These are phyloP conservation scores for Papilio gigon DNA, from an alignment of 2,888 invertebrate genomes.

Conservation along the genomic window DNA sequence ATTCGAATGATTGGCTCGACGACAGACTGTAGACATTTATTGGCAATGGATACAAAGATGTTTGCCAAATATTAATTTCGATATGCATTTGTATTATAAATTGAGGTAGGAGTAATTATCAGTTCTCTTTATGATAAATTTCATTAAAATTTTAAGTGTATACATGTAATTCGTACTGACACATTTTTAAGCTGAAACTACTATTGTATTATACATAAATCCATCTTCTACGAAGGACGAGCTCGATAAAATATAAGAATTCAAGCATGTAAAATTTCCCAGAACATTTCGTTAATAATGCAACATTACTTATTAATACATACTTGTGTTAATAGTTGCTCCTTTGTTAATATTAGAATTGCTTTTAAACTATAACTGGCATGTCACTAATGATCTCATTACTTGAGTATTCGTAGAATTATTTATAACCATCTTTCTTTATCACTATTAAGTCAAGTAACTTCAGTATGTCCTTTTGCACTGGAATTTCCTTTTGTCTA, in stretches of 20 bases:
- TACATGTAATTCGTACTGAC: too few relatives aligned
- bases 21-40: constrained; percentile 12
- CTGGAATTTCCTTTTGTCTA: constrained; percentile 60
- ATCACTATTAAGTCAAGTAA: constrained; percentile 56
- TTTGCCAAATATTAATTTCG: not conserved
- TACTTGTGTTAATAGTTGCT: not conserved
- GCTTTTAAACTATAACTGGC: not conserved
- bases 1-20: constrained; percentile 4
- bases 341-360: not conserved
- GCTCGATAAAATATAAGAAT: not conserved
- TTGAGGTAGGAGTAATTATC: not conserved
- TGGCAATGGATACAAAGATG: not conserved
- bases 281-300: constrained; percentile 3
- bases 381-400: constrained; percentile 33
- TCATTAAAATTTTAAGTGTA: too few relatives aligned
- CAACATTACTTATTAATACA: constrained; percentile 11
- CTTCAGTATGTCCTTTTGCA: constrained; percentile 52
- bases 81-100: not conserved
- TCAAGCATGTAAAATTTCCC: not conserved
- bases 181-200: too few relatives aligned
- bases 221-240: too few relatives aligned
- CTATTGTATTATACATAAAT: too few relatives aligned
- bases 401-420: constrained; percentile 24
- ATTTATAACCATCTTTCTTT: constrained; percentile 44
- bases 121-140: not conserved